Evolutionary conservation across 2,797 vertebrate species (phyloP), one percentile per base, ranked within the genome.

Genomic region (Sebastes diploproa): DNA sequence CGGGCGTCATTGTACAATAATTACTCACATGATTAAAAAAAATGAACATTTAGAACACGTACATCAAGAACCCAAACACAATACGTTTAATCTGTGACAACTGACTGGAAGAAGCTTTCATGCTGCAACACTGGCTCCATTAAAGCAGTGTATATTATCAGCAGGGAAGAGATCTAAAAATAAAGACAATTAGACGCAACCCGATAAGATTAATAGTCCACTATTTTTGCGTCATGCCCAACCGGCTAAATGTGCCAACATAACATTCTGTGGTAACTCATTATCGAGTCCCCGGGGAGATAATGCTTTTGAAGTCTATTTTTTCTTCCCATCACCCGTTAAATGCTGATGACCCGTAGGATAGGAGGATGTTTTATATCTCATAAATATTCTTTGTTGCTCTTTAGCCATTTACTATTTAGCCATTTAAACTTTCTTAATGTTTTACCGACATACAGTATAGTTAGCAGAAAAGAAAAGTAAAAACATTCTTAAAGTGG

Each of bases 161-260:
- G 32, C 52, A 68, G 34, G 22, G 29, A 64, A 52, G 8, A 52
- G 30, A 80, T 71, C 30, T 75, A 77, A 78, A 85, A 75, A 56
- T 71, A 77, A 77, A 72, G 5, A 64, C 23, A 75, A 65, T 46
- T 23, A 81, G 27, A 73, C 10, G 9, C 36, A 46, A 11, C 7
- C 13, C 16, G 22, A 69, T 46, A 18, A 72, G 59, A 66, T 60
- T 30, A 66, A 62, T 20, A 30, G 27, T 38, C 22, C 32, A 9
- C 13, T 56, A 59, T 70, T 34, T 25, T 29, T 52, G 18, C 6
- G 3, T 58, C 29, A 54, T 62, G 30, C n/a, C 42, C n/a, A 74
- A 42, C 3, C 1, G 2, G 23, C n/a, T 73, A 27, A 63, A 55
- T 62, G 29, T 58, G 25, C 32, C 36, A 58, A 69, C 5, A 16